Evolutionary conservation across 2,113 vertebrate genomes (phyloP).

Genomic region (Terrapene triunguis): DNA sequence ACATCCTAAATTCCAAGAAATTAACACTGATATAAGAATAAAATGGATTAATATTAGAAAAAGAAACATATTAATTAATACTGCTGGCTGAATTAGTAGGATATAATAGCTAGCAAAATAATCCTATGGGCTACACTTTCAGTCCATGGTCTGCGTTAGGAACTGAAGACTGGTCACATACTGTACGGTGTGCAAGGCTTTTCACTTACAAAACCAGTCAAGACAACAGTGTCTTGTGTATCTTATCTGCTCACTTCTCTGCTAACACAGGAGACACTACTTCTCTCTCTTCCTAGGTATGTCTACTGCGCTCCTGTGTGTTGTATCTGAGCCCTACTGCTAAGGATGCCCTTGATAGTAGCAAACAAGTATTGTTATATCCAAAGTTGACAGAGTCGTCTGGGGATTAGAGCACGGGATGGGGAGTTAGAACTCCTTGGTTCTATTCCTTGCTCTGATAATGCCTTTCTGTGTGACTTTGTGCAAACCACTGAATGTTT

Average conservation of each 20-base stretch:
- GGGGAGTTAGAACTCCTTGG: background rate
- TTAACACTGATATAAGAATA: too few relatives aligned
- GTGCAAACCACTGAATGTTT: background rate
- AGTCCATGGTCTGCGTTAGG: background rate
- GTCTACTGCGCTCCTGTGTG: accelerated
- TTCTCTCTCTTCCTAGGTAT: background rate
- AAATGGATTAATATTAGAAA: too few relatives aligned
- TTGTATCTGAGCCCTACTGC: background rate
- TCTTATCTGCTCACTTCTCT: background rate
- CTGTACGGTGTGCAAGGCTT: background rate
- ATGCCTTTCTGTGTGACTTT: background rate
- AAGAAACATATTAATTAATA: too few relatives aligned
- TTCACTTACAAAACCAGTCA: background rate
- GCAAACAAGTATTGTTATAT: accelerated
- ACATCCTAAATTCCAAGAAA: too few relatives aligned
- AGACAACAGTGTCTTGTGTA: accelerated
- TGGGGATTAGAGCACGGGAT: background rate
- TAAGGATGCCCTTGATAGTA: background rate
- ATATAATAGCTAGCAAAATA: too few relatives aligned
- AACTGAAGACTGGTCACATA: accelerated
- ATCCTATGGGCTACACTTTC: background rate
- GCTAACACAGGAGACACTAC: background rate
- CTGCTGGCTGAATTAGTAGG: too few relatives aligned
- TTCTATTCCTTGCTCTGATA: background rate
- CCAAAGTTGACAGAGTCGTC: background rate